phyloP scores from a whole-genome alignment of 2,888 invertebrate genomes.

The Melanargia galathea region DNA sequence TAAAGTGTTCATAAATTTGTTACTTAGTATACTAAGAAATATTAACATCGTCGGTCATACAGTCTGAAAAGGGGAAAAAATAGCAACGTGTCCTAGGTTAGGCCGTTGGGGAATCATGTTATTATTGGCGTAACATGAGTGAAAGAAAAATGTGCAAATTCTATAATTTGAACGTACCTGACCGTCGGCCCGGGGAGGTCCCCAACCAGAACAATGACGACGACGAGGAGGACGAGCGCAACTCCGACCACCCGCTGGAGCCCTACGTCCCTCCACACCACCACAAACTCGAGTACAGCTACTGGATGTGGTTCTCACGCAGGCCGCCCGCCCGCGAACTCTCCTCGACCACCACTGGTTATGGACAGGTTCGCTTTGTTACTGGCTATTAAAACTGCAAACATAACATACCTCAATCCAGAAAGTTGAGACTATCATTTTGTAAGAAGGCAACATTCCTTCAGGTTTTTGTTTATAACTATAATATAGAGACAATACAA shows the following conservation, averaged over 20 bases:
- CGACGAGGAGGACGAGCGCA: constrained; percentile 72
- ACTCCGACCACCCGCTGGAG: constrained; percentile 61
- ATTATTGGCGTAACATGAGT: constrained; percentile 79
- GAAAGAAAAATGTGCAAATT: constrained; percentile 82
- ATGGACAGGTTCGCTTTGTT: constrained; percentile 66
- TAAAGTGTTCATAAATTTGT: constrained; percentile 34
- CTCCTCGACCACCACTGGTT: constrained; percentile 72
- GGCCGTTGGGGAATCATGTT: constrained; percentile 80
- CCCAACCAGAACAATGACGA: constrained; percentile 58
- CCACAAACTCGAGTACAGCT: constrained; percentile 95
- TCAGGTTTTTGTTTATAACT: too few species aligned
- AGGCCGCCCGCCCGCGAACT: constrained; percentile 78
- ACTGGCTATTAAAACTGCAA: background rate
- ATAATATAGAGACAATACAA: too few species aligned
- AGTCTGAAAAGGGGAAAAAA: constrained; percentile 57
- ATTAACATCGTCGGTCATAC: constrained; percentile 47
- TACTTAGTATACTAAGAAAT: constrained; percentile 32
- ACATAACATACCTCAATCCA: background rate
- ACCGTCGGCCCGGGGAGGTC: constrained; percentile 72
- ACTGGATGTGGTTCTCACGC: constrained; percentile 94
- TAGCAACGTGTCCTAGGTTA: constrained; percentile 80
- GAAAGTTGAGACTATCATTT: too few species aligned
- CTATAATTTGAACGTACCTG: constrained; percentile 81
- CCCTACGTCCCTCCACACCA: constrained; percentile 89
- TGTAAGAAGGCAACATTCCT: too few species aligned